phyloP scores from a whole-genome alignment of 2,797 vertebrate species.

The Muscicapa comitata region DNA sequence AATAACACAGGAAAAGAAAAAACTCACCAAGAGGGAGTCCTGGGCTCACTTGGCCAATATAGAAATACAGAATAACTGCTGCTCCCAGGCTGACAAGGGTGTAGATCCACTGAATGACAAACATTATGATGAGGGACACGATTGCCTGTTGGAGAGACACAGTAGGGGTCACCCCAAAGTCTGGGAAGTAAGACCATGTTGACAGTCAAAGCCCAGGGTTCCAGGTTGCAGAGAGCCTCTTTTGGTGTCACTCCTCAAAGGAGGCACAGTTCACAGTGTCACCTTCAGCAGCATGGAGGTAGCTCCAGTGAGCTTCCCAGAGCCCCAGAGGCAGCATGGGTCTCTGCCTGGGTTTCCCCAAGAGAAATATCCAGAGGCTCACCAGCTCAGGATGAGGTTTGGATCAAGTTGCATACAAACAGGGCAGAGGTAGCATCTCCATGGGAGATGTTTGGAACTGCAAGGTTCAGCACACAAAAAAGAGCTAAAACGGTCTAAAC shows the following conservation, averaged over 20 bases:
- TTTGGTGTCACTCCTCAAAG: not conserved
- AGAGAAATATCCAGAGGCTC: not conserved
- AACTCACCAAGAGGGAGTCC: slow-evolving; percentile 88
- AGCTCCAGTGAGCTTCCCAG: not conserved
- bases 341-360: not conserved
- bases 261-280: not conserved
- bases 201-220: not conserved
- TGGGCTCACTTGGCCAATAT: slow-evolving; percentile 91
- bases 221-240: rapidly evolving
- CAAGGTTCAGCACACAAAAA: not conserved
- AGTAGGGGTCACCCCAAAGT: not conserved
- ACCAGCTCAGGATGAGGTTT: not conserved
- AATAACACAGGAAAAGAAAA: not conserved
- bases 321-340: not conserved
- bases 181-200: rapidly evolving
- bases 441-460: not conserved
- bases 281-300: not conserved
- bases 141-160: slow-evolving; percentile 75
- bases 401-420: not conserved
- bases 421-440: not conserved
- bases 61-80: slow-evolving; percentile 87
- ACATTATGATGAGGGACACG: slow-evolving; percentile 88
- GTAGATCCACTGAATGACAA: slow-evolving; percentile 96
- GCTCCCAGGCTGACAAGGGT: slow-evolving; percentile 85
- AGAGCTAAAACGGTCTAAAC: not conserved